phyloP scores from a whole-genome alignment of 2,888 invertebrate species.

The Mythimna ferrago region DNA sequence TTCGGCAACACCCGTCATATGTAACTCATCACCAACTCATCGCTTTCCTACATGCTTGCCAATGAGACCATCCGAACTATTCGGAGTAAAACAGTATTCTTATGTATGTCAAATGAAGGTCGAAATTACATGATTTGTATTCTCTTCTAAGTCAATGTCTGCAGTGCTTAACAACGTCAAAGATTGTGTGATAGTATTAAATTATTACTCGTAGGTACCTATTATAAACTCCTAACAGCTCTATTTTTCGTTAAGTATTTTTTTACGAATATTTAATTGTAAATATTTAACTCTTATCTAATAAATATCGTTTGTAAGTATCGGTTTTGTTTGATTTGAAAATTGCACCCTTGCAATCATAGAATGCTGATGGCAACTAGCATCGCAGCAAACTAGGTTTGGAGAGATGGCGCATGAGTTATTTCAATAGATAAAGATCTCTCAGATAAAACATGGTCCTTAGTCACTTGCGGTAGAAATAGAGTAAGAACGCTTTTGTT shows the following conservation, averaged over 20 bases:
- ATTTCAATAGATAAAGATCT: no score
- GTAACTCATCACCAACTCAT: conserved; percentile 87
- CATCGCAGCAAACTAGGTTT: background rate
- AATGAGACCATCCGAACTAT: conserved; percentile 70
- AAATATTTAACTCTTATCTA: conserved; percentile 78
- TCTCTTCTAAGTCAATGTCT: conserved; percentile 63
- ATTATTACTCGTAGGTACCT: conserved; percentile 63
- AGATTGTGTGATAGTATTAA: conserved; percentile 70
- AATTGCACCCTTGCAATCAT: background rate
- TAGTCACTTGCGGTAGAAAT: background rate
- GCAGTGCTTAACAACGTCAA: conserved; percentile 66
- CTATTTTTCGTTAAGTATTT: conserved; percentile 77
- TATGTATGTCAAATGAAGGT: conserved; percentile 58
- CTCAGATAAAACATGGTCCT: background rate
- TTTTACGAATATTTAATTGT: conserved; percentile 75
- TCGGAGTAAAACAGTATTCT: conserved; percentile 69
- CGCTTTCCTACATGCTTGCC: conserved; percentile 57
- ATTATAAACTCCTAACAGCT: conserved; percentile 62
- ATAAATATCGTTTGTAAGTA: conserved; percentile 77
- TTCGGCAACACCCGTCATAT: conserved; percentile 98
- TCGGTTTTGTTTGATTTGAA: conserved; percentile 56
- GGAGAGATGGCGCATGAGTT: background rate
- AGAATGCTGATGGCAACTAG: background rate
- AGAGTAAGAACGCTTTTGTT: background rate
- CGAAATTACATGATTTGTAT: conserved; percentile 53